Percentiles rank a stretch among this genome's conserved stretches.
Conservation (phyloP, 2,797 vertebrate genomes). For the Cyprinodon diabolis region DNA sequence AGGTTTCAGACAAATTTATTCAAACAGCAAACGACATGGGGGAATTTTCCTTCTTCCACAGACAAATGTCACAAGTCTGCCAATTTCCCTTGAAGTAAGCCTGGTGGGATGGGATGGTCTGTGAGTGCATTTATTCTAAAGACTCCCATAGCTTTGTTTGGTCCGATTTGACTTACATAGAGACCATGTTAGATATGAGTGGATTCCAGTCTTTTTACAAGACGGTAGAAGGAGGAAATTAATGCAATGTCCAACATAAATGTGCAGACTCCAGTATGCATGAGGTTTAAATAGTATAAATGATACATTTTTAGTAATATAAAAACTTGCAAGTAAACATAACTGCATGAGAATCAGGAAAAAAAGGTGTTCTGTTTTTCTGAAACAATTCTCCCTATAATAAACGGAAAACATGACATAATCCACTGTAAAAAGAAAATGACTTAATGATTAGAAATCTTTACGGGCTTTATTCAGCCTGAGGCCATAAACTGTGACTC, state of each 20-base stretch:
- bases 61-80: slow-evolving; percentile 72
- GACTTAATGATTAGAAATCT: slow-evolving; percentile 42
- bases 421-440: slow-evolving; percentile 39
- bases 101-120: slow-evolving; percentile 45
- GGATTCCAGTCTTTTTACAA: slow-evolving; percentile 38
- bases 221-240: slow-evolving; percentile 21
- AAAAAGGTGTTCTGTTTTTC: slow-evolving; percentile 39
- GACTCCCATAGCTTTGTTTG: slow-evolving; percentile 62
- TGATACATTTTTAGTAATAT: slow-evolving; percentile 21
- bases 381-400: slow-evolving; percentile 40
- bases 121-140: slow-evolving; percentile 68
- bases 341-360: slow-evolving; percentile 20
- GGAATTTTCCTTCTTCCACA: slow-evolving; percentile 60
- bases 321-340: slow-evolving; percentile 22
- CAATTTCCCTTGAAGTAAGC: slow-evolving; percentile 60
- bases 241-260: slow-evolving; percentile 9
- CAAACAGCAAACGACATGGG: slow-evolving; percentile 61
- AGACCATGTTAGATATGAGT: slow-evolving; percentile 37
- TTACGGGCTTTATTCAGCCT: slow-evolving; percentile 46
- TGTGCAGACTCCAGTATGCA: slow-evolving; percentile 28
- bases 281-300: slow-evolving; percentile 35
- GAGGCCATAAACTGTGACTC: slow-evolving; percentile 18
- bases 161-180: slow-evolving; percentile 68
- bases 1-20: slow-evolving; percentile 73
- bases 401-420: slow-evolving; percentile 21